Conservation (phyloP, 2,797 vertebrate genomes). For the Geotrypetes seraphini region DNA sequence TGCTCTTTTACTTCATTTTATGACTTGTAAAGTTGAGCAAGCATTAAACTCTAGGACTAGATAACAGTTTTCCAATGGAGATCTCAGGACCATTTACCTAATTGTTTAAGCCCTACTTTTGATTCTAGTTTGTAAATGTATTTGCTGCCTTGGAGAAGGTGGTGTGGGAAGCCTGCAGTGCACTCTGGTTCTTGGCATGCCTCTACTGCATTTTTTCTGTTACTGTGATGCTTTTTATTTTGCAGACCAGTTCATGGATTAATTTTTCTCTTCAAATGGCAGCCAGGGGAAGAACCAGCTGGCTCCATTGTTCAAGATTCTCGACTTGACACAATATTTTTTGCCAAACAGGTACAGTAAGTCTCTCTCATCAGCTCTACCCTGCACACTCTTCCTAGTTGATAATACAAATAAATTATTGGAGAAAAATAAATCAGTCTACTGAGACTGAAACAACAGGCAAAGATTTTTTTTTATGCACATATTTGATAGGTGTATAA, state of each 20-base stretch:
- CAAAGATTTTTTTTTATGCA: no score
- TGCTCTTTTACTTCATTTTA: no score
- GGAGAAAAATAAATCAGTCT: background rate
- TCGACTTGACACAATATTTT: slow-evolving; percentile 91
- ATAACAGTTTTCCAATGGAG: slow-evolving; percentile 5
- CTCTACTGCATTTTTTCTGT: background rate
- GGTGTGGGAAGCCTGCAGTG: no score
- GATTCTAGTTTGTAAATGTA: background rate
- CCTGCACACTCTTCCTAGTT: no score
- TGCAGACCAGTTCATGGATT: slow-evolving; percentile 93
- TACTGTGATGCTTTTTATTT: slow-evolving; percentile 26
- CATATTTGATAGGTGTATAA: no score
- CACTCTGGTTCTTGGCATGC: no score
- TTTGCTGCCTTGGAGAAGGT: background rate
- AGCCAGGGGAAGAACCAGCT: slow-evolving; percentile 93
- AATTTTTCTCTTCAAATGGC: slow-evolving; percentile 98
- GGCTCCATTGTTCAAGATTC: slow-evolving; percentile 96
- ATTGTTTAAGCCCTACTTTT: background rate
- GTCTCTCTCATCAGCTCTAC: background rate
- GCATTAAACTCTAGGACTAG: background rate
- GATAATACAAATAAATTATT: background rate
- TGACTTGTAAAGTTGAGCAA: no score
- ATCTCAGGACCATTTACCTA: background rate
- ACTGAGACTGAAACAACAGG: no score
- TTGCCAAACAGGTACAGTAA: slow-evolving; percentile 86